phyloP scores from a whole-genome alignment of 1,140 invertebrate species.

The Ooceraea biroi region DNA sequence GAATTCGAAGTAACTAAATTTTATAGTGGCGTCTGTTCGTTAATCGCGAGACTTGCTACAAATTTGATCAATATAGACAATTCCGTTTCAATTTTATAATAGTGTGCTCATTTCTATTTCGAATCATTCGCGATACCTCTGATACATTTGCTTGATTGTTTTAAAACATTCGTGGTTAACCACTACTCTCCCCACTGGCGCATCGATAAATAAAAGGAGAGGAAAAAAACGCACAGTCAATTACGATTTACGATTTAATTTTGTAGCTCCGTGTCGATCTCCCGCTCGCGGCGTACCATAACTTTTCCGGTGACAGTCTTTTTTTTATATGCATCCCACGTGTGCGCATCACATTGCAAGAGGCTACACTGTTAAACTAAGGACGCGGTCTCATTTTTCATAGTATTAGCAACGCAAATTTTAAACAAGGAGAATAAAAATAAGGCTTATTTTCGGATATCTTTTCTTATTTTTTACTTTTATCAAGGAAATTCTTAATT shows the following conservation, averaged over 20 bases:
- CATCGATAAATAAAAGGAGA: slow-evolving; percentile 56
- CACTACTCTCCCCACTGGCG: slow-evolving; percentile 26
- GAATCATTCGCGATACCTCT: slow-evolving; percentile 50
- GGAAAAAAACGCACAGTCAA: slow-evolving; percentile 32
- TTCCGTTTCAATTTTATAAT: slow-evolving; percentile 59
- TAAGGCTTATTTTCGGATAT: neutral
- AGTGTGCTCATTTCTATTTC: slow-evolving; percentile 52
- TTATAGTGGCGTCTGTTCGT: slow-evolving; percentile 30
- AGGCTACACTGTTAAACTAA: neutral
- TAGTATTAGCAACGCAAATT: neutral
- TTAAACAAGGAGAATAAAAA: neutral
- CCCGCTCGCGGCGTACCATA: neutral
- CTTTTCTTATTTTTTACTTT: neutral
- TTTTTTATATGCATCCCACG: neutral
- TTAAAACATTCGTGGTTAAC: slow-evolving; percentile 62
- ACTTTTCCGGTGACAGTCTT: slow-evolving; percentile 33
- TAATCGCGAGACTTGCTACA: slow-evolving; percentile 53
- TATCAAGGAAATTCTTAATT: neutral
- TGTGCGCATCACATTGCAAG: neutral
- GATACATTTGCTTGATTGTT: slow-evolving; percentile 62
- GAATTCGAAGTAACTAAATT: slow-evolving; percentile 2
- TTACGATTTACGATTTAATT: neutral
- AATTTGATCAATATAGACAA: slow-evolving; percentile 58
- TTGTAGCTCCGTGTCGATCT: slow-evolving; percentile 10
- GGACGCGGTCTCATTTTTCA: neutral